Percentiles rank a stretch among this genome's conserved stretches.
phyloP scores from a whole-genome alignment of 2,113 vertebrate genomes.

The Syngnathoides biaculeatus region DNA sequence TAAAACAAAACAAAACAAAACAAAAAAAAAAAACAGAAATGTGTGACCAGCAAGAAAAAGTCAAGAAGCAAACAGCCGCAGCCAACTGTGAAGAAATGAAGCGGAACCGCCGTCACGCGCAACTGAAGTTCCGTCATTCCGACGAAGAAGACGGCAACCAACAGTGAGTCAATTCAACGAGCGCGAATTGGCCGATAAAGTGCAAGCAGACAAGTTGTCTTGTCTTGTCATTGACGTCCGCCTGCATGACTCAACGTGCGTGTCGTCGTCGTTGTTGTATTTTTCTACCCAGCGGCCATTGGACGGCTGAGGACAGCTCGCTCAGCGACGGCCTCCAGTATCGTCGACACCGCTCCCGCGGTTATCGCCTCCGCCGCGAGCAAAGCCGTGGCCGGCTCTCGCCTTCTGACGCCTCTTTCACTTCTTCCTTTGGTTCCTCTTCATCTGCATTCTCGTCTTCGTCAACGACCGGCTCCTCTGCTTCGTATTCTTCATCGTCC shows the following conservation, averaged over 20 bases:
- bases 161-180: slow-evolving; percentile 44
- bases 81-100: slow-evolving; percentile 46
- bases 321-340: slow-evolving; percentile 38
- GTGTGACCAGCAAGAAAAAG: slow-evolving; percentile 35
- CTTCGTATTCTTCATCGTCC: slow-evolving; percentile 43
- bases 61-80: slow-evolving; percentile 32
- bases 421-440: slow-evolving; percentile 40
- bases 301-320: slow-evolving; percentile 45
- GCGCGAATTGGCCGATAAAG: background rate
- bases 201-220: too few relatives aligned
- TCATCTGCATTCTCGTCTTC: slow-evolving; percentile 46
- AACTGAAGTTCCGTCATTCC: slow-evolving; percentile 30
- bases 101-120: slow-evolving; percentile 36
- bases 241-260: too few relatives aligned
- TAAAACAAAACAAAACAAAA: slow-evolving; percentile 22
- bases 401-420: slow-evolving; percentile 39
- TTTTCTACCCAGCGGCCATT: slow-evolving; percentile 48
- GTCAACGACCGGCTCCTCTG: slow-evolving; percentile 33
- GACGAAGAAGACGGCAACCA: slow-evolving; percentile 44
- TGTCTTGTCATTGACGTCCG: too few relatives aligned
- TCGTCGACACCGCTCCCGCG: slow-evolving; percentile 34
- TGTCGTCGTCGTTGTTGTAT: too few relatives aligned
- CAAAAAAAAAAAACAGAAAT: slow-evolving; percentile 33
- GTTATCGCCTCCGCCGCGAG: slow-evolving; percentile 35
- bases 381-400: slow-evolving; percentile 38